Evolutionary conservation across 2,888 invertebrate species (phyloP).

Genomic region (Drosophila setosimentum): DNA sequence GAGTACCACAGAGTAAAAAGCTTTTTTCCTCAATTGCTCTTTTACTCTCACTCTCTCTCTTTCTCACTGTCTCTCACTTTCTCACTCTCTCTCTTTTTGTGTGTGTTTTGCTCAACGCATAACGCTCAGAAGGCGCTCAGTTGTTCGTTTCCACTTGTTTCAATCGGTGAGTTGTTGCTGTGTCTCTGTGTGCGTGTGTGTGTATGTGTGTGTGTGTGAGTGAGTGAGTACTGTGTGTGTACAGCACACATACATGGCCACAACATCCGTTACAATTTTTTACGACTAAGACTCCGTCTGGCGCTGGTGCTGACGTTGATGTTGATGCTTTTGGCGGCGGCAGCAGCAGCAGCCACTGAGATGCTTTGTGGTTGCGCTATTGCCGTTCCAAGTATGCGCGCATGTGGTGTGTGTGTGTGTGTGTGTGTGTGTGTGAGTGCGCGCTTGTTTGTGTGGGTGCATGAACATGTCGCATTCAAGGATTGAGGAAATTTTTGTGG

Average conservation of each 20-base stretch:
- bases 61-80: conserved; percentile 8
- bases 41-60: not conserved
- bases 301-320: conserved; percentile 68
- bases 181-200: not conserved
- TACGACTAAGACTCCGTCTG: conserved; percentile 69
- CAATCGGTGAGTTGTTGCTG: conserved; percentile 30
- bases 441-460: conserved; percentile 32
- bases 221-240: conserved; percentile 22
- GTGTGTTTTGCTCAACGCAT: conserved; percentile 1
- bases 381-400: conserved; percentile 43
- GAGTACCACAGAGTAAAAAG: conserved; percentile 56
- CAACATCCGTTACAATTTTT: conserved; percentile 81
- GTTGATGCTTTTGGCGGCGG: conserved; percentile 72
- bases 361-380: conserved; percentile 63
- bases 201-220: conserved; percentile 25
- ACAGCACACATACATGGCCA: conserved; percentile 68
- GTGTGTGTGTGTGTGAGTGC: conserved; percentile 5
- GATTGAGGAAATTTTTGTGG: conserved; percentile 82
- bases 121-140: conserved; percentile 32
- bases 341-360: conserved; percentile 51
- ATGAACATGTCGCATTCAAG: conserved; percentile 70
- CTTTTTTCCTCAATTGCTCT: conserved; percentile 45
- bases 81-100: conserved; percentile 16
- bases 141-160: conserved; percentile 76
- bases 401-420: conserved; percentile 30